These are phyloP conservation scores for Liasis olivaceus DNA, from an alignment of 2,797 vertebrate species.

Conservation along the genomic window DNA sequence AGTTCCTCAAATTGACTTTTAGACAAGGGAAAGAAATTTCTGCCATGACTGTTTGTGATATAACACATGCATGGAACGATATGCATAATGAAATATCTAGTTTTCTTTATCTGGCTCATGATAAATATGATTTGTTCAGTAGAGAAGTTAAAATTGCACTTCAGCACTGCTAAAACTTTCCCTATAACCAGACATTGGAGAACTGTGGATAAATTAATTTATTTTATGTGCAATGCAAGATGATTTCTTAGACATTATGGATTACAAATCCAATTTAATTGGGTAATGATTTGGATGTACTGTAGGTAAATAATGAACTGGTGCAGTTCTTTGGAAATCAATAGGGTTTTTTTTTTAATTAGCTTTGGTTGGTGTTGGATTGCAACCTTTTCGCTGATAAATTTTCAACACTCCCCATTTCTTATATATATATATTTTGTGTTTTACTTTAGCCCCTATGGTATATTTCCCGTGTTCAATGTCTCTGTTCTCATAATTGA, in stretches of 20 bases:
- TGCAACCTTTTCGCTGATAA: not conserved
- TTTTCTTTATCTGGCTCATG: constrained; percentile 17
- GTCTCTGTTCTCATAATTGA: not conserved
- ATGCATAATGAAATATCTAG: not conserved
- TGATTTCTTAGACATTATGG: not conserved
- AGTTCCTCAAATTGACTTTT: constrained; percentile 37
- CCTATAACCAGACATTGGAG: not conserved
- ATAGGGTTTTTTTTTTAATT: not conserved
- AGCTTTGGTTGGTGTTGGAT: not conserved
- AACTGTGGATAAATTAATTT: constrained; percentile 28
- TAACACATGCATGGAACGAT: constrained; percentile 30
- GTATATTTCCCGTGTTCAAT: not conserved
- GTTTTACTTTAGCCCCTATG: not conserved
- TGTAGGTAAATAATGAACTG: not conserved
- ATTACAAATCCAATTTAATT: not conserved
- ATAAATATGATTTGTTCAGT: constrained; percentile 8
- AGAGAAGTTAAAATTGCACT: constrained; percentile 31
- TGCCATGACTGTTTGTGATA: constrained; percentile 34
- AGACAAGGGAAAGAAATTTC: constrained; percentile 13
- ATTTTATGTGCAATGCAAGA: constrained; percentile 34
- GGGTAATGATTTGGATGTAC: not conserved
- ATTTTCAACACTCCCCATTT: not conserved
- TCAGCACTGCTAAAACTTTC: constrained; percentile 29
- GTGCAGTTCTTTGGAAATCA: constrained; percentile 1
- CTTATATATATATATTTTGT: not conserved